Percentiles rank a stretch among this genome's conserved stretches.
Conservation (phyloP, 2,888 invertebrate genomes). For the Rhimphoctona megacephalus region DNA sequence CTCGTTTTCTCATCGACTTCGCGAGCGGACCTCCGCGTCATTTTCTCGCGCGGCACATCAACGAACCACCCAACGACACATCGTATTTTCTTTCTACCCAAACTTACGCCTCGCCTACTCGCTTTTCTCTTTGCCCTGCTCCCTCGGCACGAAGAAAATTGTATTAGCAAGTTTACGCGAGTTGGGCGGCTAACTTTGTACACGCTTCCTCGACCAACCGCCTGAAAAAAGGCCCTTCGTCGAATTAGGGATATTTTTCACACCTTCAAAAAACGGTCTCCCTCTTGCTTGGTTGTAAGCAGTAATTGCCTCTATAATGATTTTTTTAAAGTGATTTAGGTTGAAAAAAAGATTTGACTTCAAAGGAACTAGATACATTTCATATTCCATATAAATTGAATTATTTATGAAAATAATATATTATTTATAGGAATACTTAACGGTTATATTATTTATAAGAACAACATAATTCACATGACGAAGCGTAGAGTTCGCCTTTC, state of each 20-base stretch:
- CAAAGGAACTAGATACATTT: too few species aligned
- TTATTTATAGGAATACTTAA: too few species aligned
- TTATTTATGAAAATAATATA: too few species aligned
- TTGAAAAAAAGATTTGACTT: not conserved
- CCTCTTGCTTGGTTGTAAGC: not conserved
- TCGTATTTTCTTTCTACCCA: constrained; percentile 30
- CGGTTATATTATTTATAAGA: not conserved
- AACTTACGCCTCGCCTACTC: constrained; percentile 55
- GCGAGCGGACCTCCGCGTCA: constrained; percentile 22
- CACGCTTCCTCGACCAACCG: constrained; percentile 2
- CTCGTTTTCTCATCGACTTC: constrained; percentile 58
- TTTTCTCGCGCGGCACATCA: constrained; percentile 13
- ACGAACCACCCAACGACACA: constrained; percentile 25
- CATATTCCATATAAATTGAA: too few species aligned
- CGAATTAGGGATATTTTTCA: constrained; percentile 17
- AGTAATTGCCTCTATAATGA: not conserved
- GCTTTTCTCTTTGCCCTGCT: constrained; percentile 40
- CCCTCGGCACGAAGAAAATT: constrained; percentile 59
- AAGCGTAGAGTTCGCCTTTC: not conserved
- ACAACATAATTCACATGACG: not conserved
- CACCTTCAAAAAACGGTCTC: not conserved
- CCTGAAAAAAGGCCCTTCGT: constrained; percentile 6
- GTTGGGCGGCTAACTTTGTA: constrained; percentile 49
- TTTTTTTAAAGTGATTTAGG: not conserved
- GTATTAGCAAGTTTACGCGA: constrained; percentile 68